Conservation (phyloP, 2,113 vertebrate species). For the Dasyurus viverrinus region DNA sequence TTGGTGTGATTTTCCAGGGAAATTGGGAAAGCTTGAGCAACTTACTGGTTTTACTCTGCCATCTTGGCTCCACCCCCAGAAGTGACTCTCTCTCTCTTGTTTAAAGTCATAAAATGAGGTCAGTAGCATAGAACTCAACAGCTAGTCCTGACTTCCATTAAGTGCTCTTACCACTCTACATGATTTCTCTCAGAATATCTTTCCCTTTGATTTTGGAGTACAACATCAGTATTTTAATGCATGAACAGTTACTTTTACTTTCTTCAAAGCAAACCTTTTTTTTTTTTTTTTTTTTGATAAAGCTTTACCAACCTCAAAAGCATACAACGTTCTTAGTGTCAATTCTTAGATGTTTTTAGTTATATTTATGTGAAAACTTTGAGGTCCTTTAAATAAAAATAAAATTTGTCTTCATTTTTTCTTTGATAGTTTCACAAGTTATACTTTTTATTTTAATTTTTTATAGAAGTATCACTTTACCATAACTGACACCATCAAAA, state of each 20-base stretch:
- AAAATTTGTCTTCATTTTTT: slow-evolving; percentile 22
- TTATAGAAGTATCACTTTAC: neutral
- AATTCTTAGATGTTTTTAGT: slow-evolving; percentile 7
- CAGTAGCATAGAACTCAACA: neutral
- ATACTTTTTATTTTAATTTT: neutral
- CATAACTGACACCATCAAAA: neutral
- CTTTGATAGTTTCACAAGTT: neutral
- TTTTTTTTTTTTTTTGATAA: slow-evolving; percentile 38
- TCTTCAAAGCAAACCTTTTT: neutral
- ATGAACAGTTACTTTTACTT: neutral
- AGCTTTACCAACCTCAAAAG: neutral
- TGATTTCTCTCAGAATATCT: neutral
- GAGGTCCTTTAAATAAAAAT: slow-evolving; percentile 5
- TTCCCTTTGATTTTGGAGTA: slow-evolving; percentile 23
- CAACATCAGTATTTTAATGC: slow-evolving; percentile 6
- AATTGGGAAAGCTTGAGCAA: too few relatives aligned
- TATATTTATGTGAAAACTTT: slow-evolving; percentile 28
- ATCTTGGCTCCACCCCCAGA: too few relatives aligned
- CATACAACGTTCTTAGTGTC: slow-evolving; percentile 13
- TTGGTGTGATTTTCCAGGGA: too few relatives aligned
- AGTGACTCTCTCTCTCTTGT: neutral
- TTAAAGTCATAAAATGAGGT: neutral
- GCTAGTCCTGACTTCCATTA: neutral
- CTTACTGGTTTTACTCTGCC: too few relatives aligned
- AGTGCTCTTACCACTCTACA: neutral